A percentile compares a stretch with the other conserved stretches of the same genome.
Evolutionary conservation across 2,113 vertebrate species (phyloP).

Genomic region (Otus sunia): DNA sequence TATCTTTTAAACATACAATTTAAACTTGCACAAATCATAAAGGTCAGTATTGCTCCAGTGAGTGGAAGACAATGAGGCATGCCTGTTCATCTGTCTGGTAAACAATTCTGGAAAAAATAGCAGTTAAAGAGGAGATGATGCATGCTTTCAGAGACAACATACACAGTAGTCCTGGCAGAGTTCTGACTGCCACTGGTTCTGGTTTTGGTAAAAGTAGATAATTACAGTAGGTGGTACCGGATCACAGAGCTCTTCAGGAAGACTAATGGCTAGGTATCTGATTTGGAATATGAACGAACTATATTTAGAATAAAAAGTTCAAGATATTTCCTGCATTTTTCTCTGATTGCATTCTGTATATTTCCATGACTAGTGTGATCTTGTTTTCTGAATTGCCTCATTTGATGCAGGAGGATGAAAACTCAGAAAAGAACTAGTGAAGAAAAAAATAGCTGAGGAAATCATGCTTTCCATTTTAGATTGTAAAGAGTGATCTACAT

Average conservation of each 20-base stretch:
- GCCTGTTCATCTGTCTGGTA: background rate
- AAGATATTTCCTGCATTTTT: background rate
- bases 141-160: background rate
- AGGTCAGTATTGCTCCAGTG: background rate
- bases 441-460: background rate
- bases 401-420: background rate
- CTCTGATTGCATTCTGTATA: background rate
- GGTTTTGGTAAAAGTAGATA: slow-evolving; percentile 1
- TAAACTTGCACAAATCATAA: background rate
- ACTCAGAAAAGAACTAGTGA: background rate
- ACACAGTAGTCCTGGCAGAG: background rate
- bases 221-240: background rate
- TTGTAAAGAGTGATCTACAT: background rate
- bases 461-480: background rate
- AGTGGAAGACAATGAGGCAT: background rate
- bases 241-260: background rate
- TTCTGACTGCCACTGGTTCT: background rate
- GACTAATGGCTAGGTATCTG: background rate
- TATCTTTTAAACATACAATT: background rate
- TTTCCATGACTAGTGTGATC: background rate
- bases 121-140: background rate
- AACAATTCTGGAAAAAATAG: background rate
- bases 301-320: background rate
- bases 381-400: background rate
- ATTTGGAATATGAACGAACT: background rate